A percentile compares a stretch with the other conserved stretches of the same genome.
phyloP scores from a whole-genome alignment of 2,888 invertebrate species.

The Trissoscelio sp. region DNA sequence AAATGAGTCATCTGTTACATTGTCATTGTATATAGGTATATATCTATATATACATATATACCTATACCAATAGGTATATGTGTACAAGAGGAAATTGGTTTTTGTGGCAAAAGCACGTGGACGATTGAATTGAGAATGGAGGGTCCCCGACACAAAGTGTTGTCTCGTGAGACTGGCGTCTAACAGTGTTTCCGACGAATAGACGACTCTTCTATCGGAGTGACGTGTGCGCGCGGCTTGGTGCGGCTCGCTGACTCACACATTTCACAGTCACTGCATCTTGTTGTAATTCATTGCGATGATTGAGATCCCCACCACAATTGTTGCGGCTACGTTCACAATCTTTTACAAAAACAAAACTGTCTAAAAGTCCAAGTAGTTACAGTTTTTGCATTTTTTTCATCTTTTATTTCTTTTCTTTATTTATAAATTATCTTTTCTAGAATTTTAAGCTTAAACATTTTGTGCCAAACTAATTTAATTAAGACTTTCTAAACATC shows the following conservation, averaged over 20 bases:
- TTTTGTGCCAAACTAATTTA: too few relatives aligned
- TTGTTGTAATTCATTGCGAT: conserved; percentile 72
- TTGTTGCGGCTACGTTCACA: conserved; percentile 39
- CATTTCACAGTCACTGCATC: conserved; percentile 51
- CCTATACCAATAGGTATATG: background rate
- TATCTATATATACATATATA: too few relatives aligned
- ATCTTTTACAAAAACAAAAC: too few relatives aligned
- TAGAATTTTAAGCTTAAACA: too few relatives aligned
- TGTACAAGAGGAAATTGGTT: conserved; percentile 15
- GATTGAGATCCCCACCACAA: conserved; percentile 65
- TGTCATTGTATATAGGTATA: too few relatives aligned
- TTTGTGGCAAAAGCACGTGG: conserved; percentile 41
- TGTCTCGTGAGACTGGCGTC: conserved; percentile 19
- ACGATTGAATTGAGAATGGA: background rate
- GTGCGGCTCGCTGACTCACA: conserved; percentile 60
- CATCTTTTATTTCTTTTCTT: too few relatives aligned
- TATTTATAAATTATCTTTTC: too few relatives aligned
- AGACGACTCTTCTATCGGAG: conserved; percentile 43
- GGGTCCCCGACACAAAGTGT: conserved; percentile 21
- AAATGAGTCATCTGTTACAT: conserved; percentile 13
- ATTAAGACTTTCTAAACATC: too few relatives aligned
- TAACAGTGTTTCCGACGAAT: conserved; percentile 40
- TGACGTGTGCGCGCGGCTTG: conserved; percentile 47
- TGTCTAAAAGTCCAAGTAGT: too few relatives aligned
- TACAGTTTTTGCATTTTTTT: too few relatives aligned